Conservation (phyloP, 2,888 invertebrate genomes). For the Stratiomys singularior region DNA sequence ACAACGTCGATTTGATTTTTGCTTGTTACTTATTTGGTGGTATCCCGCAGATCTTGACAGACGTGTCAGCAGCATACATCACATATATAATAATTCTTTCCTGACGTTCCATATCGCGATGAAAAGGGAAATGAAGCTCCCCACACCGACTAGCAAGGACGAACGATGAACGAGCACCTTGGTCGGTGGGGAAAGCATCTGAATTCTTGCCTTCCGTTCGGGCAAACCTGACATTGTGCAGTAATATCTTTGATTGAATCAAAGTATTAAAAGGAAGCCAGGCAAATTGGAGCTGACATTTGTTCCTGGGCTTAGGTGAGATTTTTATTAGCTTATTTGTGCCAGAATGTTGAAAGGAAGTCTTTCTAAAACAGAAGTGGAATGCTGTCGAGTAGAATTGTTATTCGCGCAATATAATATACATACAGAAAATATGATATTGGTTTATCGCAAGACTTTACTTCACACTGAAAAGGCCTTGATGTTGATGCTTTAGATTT, state of each 20-base stretch:
- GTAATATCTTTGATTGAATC: slow-evolving; percentile 2
- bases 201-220: not conserved
- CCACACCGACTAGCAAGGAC: not conserved
- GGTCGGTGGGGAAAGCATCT: not conserved
- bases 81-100: slow-evolving; percentile 17
- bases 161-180: not conserved
- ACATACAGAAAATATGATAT: too few relatives aligned
- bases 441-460: too few relatives aligned
- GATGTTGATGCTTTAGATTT: too few relatives aligned
- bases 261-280: not conserved
- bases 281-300: not conserved
- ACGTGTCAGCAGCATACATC: slow-evolving; percentile 20
- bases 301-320: not conserved
- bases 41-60: slow-evolving; percentile 32
- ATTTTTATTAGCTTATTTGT: not conserved
- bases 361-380: not conserved
- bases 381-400: too few relatives aligned
- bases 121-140: not conserved
- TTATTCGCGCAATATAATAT: too few relatives aligned
- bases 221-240: not conserved
- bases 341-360: not conserved
- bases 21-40: slow-evolving; percentile 27
- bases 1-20: slow-evolving; percentile 19
- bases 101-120: slow-evolving; percentile 4
- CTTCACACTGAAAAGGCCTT: too few relatives aligned